These are phyloP conservation scores for Parauchenoglanis punctatus DNA, from an alignment of 2,797 vertebrate species.

Conservation along the genomic window DNA sequence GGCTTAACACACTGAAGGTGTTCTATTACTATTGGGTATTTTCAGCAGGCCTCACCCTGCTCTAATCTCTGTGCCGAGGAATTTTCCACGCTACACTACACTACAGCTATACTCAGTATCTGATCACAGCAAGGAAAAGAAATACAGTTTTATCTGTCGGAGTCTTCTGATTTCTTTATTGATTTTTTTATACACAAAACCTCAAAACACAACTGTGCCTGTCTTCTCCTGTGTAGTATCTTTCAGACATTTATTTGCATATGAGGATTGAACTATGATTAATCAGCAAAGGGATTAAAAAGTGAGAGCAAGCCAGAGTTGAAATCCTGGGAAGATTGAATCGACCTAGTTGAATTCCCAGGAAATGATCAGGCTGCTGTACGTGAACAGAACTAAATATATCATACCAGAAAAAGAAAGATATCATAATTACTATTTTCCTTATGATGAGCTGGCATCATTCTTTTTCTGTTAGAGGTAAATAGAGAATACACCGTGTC, in stretches of 20 bases:
- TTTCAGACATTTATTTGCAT: slow-evolving; percentile 1
- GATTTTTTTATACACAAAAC: neutral
- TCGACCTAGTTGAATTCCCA: neutral
- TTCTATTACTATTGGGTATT: neutral
- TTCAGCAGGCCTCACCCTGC: neutral
- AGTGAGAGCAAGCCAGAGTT: neutral
- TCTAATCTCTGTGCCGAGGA: neutral
- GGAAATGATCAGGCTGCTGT: neutral
- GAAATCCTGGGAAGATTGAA: neutral
- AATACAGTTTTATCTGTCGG: neutral
- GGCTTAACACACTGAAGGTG: neutral
- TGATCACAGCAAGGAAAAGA: neutral
- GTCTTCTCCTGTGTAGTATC: neutral
- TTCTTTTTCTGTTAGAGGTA: neutral
- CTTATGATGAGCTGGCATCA: neutral
- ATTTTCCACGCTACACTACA: neutral
- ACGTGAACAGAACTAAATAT: neutral
- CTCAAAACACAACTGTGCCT: neutral
- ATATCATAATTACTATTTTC: neutral
- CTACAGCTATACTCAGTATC: neutral
- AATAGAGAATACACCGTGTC: neutral
- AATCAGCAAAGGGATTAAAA: neutral
- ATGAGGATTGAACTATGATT: neutral
- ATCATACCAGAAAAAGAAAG: neutral
- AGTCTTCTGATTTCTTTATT: neutral